Conservation (phyloP, 2,888 invertebrate genomes). For the Chouioia cunea region DNA sequence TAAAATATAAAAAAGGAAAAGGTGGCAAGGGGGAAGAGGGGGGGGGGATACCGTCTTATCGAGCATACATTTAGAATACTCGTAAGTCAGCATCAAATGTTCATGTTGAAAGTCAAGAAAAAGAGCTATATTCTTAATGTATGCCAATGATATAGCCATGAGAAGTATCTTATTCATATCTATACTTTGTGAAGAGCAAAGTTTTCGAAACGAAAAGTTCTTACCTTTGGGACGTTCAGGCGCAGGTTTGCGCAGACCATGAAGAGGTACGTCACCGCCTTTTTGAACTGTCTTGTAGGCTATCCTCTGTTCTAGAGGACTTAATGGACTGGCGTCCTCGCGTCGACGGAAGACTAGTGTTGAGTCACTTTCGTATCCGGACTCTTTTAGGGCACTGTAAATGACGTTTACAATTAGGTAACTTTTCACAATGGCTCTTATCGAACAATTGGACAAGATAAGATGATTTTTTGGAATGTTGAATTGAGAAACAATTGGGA, state of each 20-base stretch:
- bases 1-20: conserved; percentile 23
- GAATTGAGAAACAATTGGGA: background rate
- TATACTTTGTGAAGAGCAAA: background rate
- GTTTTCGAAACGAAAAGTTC: conserved; percentile 49
- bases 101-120: background rate
- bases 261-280: conserved; percentile 94
- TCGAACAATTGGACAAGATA: background rate
- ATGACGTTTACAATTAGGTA: conserved; percentile 34
- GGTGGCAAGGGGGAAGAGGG: background rate
- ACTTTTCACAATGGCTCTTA: conserved; percentile 21
- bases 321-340: conserved; percentile 77
- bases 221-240: conserved; percentile 86
- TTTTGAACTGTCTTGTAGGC: conserved; percentile 91
- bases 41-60: conserved; percentile 3
- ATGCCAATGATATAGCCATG: conserved; percentile 30
- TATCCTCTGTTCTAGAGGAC: conserved; percentile 85
- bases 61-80: conserved; percentile 14
- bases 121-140: conserved; percentile 14
- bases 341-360: conserved; percentile 86
- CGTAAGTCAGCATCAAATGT: background rate
- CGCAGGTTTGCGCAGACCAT: conserved; percentile 91
- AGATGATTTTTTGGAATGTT: conserved; percentile 7
- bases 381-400: conserved; percentile 83
- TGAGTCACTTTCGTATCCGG: conserved; percentile 92
- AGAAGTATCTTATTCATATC: conserved; percentile 10